Base-by-base conservation (phyloP, 2,888 invertebrate genomes). In the Phyto melanocephala region DNA sequence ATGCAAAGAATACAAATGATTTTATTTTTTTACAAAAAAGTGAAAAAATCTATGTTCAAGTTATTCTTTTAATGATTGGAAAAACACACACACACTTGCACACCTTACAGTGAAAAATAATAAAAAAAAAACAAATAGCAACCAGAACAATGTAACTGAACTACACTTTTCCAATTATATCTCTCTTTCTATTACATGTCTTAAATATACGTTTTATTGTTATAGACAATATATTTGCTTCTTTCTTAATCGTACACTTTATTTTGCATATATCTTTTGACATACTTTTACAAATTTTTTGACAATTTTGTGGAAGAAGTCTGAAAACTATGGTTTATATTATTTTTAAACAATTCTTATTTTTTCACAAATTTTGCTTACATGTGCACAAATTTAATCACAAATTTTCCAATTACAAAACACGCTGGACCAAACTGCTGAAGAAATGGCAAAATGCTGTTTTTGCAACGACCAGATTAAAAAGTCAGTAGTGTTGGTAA, bases 221-320 rank as follows among this genome's bases (percentile, higher is more conserved):
- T n/a, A 33, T 20, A 11, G 24, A 33, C 13, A 22, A 42, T 11
- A 28, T 56, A 24, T 13, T 33, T 67, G 24, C 75, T 65, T 71
- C 52, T 65, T 8, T 82, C 75, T 67, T 68, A 33, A 54, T 47
- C 45, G 11, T 63, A 56, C 54, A 60, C 52, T 76, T 70, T 65
- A 78, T 78, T 78, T 79, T 75, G 81, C 81, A 75, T 58, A 81
- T 74, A 70, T 75, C 47, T 81, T 62, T 74, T 74, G 81, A 74
- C 81, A 78, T 82, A 78, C 71, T 77, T 72, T 70, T n/a, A 72
- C 35, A 78, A 75, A 70, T 75, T 78, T 81, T 28, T 70, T 78
- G 63, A 78, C 72, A 45, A 45, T 37, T 13, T 76, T 60, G 28
- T 33, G 40, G 60, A 52, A 40, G 37, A 28, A 68, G 54, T 24